Conservation (phyloP, 2,888 invertebrate genomes). For the Autographa gamma region DNA sequence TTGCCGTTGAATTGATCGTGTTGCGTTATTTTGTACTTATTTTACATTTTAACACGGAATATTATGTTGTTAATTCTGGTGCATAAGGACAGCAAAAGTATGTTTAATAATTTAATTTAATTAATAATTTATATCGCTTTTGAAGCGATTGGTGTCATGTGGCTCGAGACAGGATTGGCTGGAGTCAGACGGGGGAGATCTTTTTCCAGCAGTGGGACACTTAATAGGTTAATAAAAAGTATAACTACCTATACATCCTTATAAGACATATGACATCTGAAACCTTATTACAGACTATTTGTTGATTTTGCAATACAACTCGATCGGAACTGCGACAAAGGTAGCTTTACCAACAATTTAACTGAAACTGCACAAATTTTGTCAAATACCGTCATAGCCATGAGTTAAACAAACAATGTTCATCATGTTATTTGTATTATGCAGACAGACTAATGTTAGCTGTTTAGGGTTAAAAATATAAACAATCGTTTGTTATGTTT, state of each 20-base stretch:
- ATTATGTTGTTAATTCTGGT: not conserved
- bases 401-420: slow-evolving; percentile 37
- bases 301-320: not conserved
- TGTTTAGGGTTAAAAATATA: slow-evolving; percentile 49
- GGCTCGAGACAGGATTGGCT: too few species aligned
- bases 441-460: slow-evolving; percentile 28
- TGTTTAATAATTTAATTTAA: not conserved
- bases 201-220: too few species aligned
- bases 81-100: not conserved
- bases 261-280: too few species aligned
- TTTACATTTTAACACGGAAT: too few species aligned
- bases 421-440: slow-evolving; percentile 55
- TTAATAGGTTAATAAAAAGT: too few species aligned
- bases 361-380: slow-evolving; percentile 42
- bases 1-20: slow-evolving; percentile 46
- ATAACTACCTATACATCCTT: too few species aligned
- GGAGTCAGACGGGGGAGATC: too few species aligned
- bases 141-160: too few species aligned
- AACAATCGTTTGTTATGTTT: slow-evolving; percentile 35
- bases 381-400: slow-evolving; percentile 42
- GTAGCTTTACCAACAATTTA: slow-evolving; percentile 40
- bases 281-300: too few species aligned
- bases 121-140: too few species aligned
- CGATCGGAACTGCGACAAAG: slow-evolving; percentile 18
- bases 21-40: slow-evolving; percentile 9